Evolutionary conservation across 2,113 vertebrate genomes (phyloP), one percentile per base, ranked within the genome.

Genomic region (Salminus brasiliensis): DNA sequence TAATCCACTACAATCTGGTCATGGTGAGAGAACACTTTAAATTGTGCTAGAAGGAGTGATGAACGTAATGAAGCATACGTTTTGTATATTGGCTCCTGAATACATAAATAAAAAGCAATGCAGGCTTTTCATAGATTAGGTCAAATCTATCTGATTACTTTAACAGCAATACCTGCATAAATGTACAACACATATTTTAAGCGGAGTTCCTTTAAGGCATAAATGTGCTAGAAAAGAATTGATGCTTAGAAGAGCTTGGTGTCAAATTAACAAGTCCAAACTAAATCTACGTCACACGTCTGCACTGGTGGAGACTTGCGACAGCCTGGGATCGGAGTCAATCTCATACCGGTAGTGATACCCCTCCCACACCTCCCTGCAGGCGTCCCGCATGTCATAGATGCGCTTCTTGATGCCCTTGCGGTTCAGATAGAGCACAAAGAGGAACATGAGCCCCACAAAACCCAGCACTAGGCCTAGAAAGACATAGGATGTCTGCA

Each of bases 381-480:
- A 94, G 67, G 94, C 88, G 1, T 95, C 93, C 0, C 94, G 88
- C 86, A 91, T 43, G 63, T 93, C 91, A 0, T 91, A 89, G 78
- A 92, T 76, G 27, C 94, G 91, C 60, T 89, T 93, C 85, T 95
- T 94, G 81, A 95, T 95, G 67, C 92, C 94, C 80, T 87, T 91
- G n/a, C 93, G 91, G 85, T 95, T 95, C 34, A 95, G 92, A 73
- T 94, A 95, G 4, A 95, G 93, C 7, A 95, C 94, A 9, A 95
- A 92, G 21, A 95, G 92, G 82, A 95, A 95, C 80, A 94, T 83
- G 25, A 95, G 85, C 3, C 93, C 92, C 0, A 95, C 85, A 34
- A 95, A 87, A 18, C 93, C 94, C 52, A 95, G 86, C 30, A 94
- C 93, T 0, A 93, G 72, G 0, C 93, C 91, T 59, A 95, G 76